Evolutionary conservation across 30 jellyfish, hydroid and myxozoan genomes (phyloP).

Genomic region (Phacellophora camtschatica): DNA sequence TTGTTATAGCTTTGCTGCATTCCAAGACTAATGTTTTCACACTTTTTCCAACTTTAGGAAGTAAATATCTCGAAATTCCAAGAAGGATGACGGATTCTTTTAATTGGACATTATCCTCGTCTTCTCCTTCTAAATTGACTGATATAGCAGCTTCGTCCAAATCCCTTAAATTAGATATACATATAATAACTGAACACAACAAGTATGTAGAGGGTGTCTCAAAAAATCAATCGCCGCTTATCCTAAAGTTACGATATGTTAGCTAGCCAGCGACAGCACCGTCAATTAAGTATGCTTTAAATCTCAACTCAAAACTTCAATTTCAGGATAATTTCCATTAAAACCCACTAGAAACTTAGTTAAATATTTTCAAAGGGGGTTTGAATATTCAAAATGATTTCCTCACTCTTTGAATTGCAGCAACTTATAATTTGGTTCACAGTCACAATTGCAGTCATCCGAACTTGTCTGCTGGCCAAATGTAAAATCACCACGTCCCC

Average conservation of each 20-base stretch:
- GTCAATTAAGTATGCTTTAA: too few relatives aligned
- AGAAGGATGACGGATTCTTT: constrained; percentile 67
- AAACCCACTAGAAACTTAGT: too few relatives aligned
- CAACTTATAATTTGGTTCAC: constrained; percentile 86
- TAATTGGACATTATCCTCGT: background rate
- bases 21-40: constrained; percentile 81
- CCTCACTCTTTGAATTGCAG: constrained; percentile 79
- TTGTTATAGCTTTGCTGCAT: constrained; percentile 91
- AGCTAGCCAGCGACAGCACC: too few relatives aligned
- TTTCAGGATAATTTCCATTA: too few relatives aligned
- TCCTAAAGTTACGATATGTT: too few relatives aligned
- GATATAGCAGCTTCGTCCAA: constrained; percentile 44
- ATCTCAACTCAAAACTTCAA: too few relatives aligned
- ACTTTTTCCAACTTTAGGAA: constrained; percentile 83
- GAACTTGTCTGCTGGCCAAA: constrained; percentile 65
- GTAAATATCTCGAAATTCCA: constrained; percentile 71
- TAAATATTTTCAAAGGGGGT: too few relatives aligned
- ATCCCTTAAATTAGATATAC: too few relatives aligned
- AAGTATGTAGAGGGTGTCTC: too few relatives aligned
- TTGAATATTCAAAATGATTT: background rate
- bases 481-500: constrained; percentile 90
- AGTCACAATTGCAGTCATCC: constrained; percentile 89
- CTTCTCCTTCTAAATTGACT: constrained; percentile 39
- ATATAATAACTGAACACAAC: too few relatives aligned
- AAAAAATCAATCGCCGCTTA: too few relatives aligned